Evolutionary conservation across 1,140 invertebrate genomes (phyloP), one percentile per base, ranked within the genome.

Genomic region (Drosophila lacertosa): DNA sequence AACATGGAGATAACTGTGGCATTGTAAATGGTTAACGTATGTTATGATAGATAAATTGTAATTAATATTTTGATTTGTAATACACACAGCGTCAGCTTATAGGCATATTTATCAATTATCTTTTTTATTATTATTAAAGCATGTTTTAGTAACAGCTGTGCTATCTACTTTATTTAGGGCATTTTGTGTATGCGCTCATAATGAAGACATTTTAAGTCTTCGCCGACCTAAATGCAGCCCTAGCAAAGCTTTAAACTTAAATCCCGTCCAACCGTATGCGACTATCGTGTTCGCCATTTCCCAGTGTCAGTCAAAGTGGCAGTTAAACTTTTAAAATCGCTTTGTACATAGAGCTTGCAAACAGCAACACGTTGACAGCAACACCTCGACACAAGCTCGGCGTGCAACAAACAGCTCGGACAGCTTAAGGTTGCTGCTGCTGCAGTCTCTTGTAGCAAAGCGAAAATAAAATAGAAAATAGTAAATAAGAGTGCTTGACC

Each of bases 361-460:
- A 26, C 24, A 48, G 20, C 39, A n/a, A n/a, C n/a, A n/a, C 26
- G 63, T 58, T 37, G 32, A 66, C 53, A 33, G 44, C 53, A 26
- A 66, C 63, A 66, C 54, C 55, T 51, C 32, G 47, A 44, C 15
- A 29, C 48, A 10, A 51, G 35, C 57, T 45, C 37, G 42, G n/a
- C 24, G 24, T 22, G 29, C 58, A 55, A 47, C 47, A 40, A 40
- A 18, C 50, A 54, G 53, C 58, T 47, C 55, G 59, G 66, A 64
- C 50, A 69, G 59, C 59, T 68, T 55, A 55, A 64, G 48, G 66
- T 64, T 67, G 51, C n/a, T 39, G 55, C 35, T 33, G 44, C 39
- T 54, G 24, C 16, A n/a, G n/a, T n/a, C n/a, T n/a, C n/a, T n/a
- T n/a, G n/a, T n/a, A n/a, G n/a, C 7, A 39, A 10, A 54, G 2